These are phyloP conservation scores for Rhea americana DNA, from an alignment of 2,113 vertebrate genomes.

Conservation along the genomic window DNA sequence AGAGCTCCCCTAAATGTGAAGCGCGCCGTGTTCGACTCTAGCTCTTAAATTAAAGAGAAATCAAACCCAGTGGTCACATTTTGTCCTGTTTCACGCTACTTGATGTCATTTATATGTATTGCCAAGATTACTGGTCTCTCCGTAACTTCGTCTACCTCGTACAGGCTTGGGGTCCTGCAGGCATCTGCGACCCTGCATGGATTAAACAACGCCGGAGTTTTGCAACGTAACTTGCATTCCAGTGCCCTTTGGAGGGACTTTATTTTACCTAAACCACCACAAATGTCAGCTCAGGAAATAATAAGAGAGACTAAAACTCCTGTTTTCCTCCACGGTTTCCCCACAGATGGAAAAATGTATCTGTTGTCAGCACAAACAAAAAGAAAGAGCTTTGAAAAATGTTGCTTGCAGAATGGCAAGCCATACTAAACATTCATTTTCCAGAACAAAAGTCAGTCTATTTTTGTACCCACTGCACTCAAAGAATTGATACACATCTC, in stretches of 20 bases:
- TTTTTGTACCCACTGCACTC: neutral
- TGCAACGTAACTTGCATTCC: neutral
- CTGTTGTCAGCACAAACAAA: neutral
- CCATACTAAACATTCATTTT: neutral
- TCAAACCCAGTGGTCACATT: neutral
- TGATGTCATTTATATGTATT: accelerated
- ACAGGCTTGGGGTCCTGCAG: neutral
- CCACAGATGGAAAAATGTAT: neutral
- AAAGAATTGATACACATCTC: neutral
- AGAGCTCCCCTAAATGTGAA: neutral
- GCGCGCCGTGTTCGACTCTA: neutral
- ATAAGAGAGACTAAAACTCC: neutral
- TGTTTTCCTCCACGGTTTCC: accelerated
- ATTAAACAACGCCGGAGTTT: neutral
- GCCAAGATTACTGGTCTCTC: neutral
- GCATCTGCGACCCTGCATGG: neutral
- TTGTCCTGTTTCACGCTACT: accelerated
- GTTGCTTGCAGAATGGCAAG: neutral
- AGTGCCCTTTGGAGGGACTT: neutral
- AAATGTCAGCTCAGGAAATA: neutral
- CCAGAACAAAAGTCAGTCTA: neutral
- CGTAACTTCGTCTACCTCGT: accelerated
- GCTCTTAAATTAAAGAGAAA: neutral
- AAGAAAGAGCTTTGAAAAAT: neutral
- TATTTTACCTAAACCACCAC: neutral